Evolutionary conservation across 2,797 vertebrate species (phyloP), one percentile per base, ranked within the genome.

Genomic region (Myotis planiceps): DNA sequence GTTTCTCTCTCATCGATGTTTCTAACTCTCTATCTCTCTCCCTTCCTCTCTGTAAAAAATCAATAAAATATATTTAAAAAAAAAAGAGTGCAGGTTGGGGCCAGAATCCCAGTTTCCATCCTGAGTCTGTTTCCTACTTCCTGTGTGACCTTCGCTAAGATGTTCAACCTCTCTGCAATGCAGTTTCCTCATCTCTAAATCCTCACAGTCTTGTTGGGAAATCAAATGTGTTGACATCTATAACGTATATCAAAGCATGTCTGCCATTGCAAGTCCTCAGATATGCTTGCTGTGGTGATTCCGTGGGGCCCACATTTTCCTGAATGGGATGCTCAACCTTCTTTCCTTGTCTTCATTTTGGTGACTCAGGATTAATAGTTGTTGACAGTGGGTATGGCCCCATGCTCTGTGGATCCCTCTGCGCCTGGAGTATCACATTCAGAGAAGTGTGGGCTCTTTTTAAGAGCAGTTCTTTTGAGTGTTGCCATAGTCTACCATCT

Each of bases 291-390:
- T 72, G 55, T 7, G 23, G 25, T 25, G 78, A 23, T 45, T 15
- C 16, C 2, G 0, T 25, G 49, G 53, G 25, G 5, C 8, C 6
- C 34, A 68, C 1, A 18, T 25, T 75, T 87, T 53, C 58, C 25
- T 39, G 21, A 68, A 58, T 10, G 32, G 32, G 12, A 6, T 1
- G 34, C 10, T 49, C 68, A 34, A 3, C 29, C 23, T 66, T 60
- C 14, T 71, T 65, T 78, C 47, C 39, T 58, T 58, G 27, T 42
- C 39, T 68, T 93, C 16, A n/a, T 21, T n/a, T 74, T 63, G 42
- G 34, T 79, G 71, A 19, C 47, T 6, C 0, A n/a, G 51, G 39
- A 7, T 0, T 0, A 9, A 15, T 0, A 13, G 10, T 7, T 23
- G 34, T 32, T 18, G 37, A 65, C 5, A 32, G 7, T 76, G 19